Evolutionary conservation across 1,140 invertebrate genomes (phyloP).

Genomic region (Caenorhabditis brenneri): DNA sequence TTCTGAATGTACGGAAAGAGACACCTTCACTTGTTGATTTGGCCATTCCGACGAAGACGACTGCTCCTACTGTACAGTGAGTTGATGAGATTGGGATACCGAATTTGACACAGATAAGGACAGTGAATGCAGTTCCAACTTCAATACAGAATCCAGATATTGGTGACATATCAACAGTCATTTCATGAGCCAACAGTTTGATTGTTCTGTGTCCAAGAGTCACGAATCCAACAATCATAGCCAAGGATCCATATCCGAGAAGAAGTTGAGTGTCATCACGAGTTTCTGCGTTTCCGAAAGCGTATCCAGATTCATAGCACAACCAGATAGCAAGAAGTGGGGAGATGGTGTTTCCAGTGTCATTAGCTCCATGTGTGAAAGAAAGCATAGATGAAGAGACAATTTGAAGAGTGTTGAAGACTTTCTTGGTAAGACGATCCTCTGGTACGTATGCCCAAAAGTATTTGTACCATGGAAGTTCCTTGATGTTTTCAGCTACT

Average conservation of each 20-base stretch:
- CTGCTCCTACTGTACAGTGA: constrained; percentile 85
- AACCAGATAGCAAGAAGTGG: constrained; percentile 51
- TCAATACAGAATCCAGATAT: constrained; percentile 85
- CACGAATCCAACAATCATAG: constrained; percentile 54
- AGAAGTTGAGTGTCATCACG: constrained; percentile 51
- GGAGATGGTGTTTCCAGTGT: constrained; percentile 52
- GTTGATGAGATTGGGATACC: constrained; percentile 94
- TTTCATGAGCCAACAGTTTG: constrained; percentile 53
- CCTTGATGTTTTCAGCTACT: constrained; percentile 34
- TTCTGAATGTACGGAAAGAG: constrained; percentile 74
- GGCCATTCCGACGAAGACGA: constrained; percentile 53
- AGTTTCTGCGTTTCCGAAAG: constrained; percentile 45
- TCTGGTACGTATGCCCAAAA: constrained; percentile 47
- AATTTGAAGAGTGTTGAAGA: constrained; percentile 55
- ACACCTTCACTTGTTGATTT: constrained; percentile 73
- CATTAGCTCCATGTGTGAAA: constrained; percentile 54
- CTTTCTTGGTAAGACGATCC: constrained; percentile 49
- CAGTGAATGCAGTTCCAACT: constrained; percentile 91
- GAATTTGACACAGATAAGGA: constrained; percentile 89
- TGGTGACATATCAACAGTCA: constrained; percentile 69
- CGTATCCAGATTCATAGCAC: constrained; percentile 46
- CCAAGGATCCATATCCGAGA: constrained; percentile 47
- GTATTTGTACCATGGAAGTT: constrained; percentile 55
- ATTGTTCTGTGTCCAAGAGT: constrained; percentile 54
- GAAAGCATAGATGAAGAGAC: constrained; percentile 53